Conservation (phyloP, 2,113 vertebrate genomes). For the Melanocharis versteri region DNA sequence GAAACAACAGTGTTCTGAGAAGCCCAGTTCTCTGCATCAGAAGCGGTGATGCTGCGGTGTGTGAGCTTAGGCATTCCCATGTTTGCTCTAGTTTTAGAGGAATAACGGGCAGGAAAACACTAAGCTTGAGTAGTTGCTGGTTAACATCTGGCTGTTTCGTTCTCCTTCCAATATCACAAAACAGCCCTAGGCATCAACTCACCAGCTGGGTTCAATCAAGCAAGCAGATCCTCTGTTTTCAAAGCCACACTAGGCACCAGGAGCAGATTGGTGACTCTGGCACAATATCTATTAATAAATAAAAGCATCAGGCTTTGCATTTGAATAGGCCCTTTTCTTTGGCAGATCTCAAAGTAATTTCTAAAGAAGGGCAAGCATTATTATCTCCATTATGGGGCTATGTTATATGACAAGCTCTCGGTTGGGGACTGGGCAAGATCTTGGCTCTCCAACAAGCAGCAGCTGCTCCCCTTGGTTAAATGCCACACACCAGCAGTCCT, state of each 20-base stretch:
- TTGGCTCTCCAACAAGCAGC: conserved; percentile 7
- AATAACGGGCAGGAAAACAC: background rate
- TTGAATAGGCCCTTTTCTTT: conserved; percentile 43
- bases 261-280: conserved; percentile 54
- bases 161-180: background rate
- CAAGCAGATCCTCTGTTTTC: background rate
- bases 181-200: background rate
- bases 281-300: conserved; percentile 48
- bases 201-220: background rate
- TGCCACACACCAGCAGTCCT: conserved; percentile 16
- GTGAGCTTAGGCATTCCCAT: background rate
- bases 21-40: background rate
- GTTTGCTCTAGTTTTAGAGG: background rate
- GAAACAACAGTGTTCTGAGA: background rate
- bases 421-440: background rate
- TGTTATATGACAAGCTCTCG: conserved; percentile 12
- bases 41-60: background rate
- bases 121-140: background rate
- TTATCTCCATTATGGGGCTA: background rate
- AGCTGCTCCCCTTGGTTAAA: conserved; percentile 49
- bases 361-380: conserved; percentile 33
- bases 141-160: background rate
- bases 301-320: conserved; percentile 49
- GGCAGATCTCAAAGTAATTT: conserved; percentile 48
- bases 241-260: background rate